Evolutionary conservation across 2,797 vertebrate species (phyloP).

Genomic region (Bryconaethiops microstoma): DNA sequence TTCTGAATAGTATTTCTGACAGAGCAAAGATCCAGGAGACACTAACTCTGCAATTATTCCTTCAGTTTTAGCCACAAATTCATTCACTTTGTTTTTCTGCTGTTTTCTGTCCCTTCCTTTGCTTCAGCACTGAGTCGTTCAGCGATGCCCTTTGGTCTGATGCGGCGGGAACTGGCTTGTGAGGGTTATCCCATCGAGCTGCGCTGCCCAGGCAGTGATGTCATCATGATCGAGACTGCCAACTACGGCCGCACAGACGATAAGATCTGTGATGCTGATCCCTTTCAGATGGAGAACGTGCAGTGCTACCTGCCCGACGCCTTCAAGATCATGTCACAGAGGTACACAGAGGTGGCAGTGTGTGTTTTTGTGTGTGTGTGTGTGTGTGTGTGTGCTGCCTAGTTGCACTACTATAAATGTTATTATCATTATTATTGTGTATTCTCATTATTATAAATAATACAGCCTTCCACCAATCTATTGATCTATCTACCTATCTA

Average conservation of each 20-base stretch:
- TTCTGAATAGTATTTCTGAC: background rate
- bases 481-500: no score
- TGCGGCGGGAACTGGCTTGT: conserved; percentile 95
- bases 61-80: no score
- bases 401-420: no score
- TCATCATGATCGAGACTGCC: conserved; percentile 99
- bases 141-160: conserved; percentile 85
- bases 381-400: no score
- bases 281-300: conserved; percentile 99
- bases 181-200: conserved; percentile 99
- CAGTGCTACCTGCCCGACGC: conserved; percentile 98
- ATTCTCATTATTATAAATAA: no score
- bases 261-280: conserved; percentile 98
- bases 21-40: no score
- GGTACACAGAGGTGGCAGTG: no score
- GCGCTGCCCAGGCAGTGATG: conserved; percentile 96
- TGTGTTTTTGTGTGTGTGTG: no score
- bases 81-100: background rate
- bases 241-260: conserved; percentile 98
- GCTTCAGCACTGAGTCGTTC: conserved; percentile 80
- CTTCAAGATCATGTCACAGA: conserved; percentile 94
- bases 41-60: no score
- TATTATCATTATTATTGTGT: no score
- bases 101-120: conserved; percentile 24
- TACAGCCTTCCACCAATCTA: no score